Evolutionary conservation across 2,888 invertebrate genomes (phyloP), one percentile per base, ranked within the genome.

Genomic region (Protonemura montana): DNA sequence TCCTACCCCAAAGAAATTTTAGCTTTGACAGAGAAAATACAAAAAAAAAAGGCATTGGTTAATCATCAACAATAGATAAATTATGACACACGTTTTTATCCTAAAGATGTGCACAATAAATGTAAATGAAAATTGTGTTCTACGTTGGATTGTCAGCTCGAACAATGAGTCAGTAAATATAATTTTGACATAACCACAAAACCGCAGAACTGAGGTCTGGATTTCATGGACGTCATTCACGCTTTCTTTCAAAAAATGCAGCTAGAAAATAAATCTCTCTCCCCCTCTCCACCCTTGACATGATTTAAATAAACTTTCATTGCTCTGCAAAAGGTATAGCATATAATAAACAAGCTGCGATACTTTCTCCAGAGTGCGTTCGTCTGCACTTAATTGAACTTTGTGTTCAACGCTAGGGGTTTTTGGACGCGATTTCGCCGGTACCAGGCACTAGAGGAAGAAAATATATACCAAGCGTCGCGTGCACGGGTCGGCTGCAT

Each of bases 311-410:
- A 59, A 59, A 59, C 59, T 13, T 6, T 10, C 35, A 10, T 59
- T 2, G 16, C 59, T 59, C 13, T 7, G 59, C 59, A 7, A 21
- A n/a, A 59, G 59, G 59, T 13, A 59, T 13, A 35, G 35, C 35
- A 35, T n/a, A 41, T 21, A 3, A 59, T 59, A 59, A 59, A 59
- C 59, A 59, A 59, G 59, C 59, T 59, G 59, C 59, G 59, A 59
- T 59, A 59, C 59, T 59, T 59, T 21, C 59, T 59, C 59, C 59
- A 2, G 59, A 59, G 59, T 59, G 59, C 59, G 59, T 81, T 81
- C 81, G 30, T 81, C 29, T 29, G 30, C n/a, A 81, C 29, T 29
- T 81, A 81, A 81, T 81, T 81, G 81, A 81, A 81, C 30, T 81
- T 29, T n/a, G 81, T 81, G 29, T 78, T 26, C 27, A 78, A 27